These are phyloP conservation scores for Hylaeus anthracinus DNA, from an alignment of 1,140 invertebrate species.

Conservation along the genomic window DNA sequence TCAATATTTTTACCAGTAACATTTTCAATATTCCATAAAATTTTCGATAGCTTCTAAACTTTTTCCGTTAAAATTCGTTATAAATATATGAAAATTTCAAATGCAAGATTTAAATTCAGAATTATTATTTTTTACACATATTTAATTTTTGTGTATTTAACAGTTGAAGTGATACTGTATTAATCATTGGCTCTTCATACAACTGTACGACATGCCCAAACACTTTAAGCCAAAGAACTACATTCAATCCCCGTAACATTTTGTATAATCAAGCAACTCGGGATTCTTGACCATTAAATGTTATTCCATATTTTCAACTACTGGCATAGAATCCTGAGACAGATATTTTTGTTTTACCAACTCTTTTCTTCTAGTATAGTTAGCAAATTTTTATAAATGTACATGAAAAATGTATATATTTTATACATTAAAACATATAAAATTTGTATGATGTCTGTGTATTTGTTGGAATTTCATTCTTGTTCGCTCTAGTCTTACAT, in stretches of 20 bases:
- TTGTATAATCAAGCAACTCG: conserved; percentile 31
- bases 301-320: conserved; percentile 51
- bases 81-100: conserved; percentile 50
- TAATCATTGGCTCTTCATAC: not conserved
- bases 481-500: conserved; percentile 25
- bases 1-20: conserved; percentile 28
- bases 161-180: not conserved
- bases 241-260: not conserved
- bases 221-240: not conserved
- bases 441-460: conserved; percentile 37
- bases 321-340: conserved; percentile 60
- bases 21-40: conserved; percentile 31
- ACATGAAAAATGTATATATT: conserved; percentile 55
- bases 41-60: conserved; percentile 17
- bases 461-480: conserved; percentile 13
- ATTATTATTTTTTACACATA: conserved; percentile 26
- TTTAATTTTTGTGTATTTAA: conserved; percentile 16
- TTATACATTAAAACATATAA: conserved; percentile 55
- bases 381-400: conserved; percentile 55
- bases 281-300: conserved; percentile 45
- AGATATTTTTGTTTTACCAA: conserved; percentile 56
- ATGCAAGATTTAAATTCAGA: conserved; percentile 31
- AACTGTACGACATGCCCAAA: not conserved
- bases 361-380: conserved; percentile 28
- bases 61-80: conserved; percentile 38